phyloP scores from a whole-genome alignment of 2,113 vertebrate genomes.

The Melospiza melodia region DNA sequence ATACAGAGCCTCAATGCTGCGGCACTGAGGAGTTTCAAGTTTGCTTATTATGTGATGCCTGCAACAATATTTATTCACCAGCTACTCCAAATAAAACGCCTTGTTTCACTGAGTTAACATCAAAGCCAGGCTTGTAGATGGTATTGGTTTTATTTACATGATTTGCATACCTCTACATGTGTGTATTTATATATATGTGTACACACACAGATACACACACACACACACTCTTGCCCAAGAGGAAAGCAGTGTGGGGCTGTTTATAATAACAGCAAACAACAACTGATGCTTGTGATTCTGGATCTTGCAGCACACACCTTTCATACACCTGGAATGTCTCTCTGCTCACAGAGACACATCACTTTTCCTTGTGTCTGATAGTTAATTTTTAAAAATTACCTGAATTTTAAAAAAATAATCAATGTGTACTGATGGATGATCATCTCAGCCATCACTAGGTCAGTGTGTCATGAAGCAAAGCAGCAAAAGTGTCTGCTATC shows the following conservation, averaged over 20 bases:
- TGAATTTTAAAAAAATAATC: background rate
- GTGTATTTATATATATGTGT: background rate
- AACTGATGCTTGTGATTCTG: background rate
- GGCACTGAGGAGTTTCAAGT: background rate
- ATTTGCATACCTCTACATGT: background rate
- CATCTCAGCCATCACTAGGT: background rate
- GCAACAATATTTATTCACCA: slow-evolving; percentile 43
- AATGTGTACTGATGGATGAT: background rate
- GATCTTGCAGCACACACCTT: background rate
- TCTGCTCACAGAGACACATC: background rate
- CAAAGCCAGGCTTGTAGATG: slow-evolving; percentile 19
- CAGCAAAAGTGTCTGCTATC: background rate
- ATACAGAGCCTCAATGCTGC: background rate
- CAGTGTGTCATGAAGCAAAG: background rate
- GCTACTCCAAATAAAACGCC: slow-evolving; percentile 2
- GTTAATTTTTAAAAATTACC: background rate
- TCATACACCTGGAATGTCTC: background rate
- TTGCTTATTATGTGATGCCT: slow-evolving; percentile 10
- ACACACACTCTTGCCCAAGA: background rate
- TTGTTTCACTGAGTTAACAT: background rate
- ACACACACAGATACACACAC: background rate
- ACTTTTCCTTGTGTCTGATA: background rate
- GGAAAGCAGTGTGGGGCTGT: background rate
- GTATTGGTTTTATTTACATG: background rate
- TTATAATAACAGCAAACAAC: background rate